Base-by-base conservation (phyloP, 2,888 invertebrate genomes). In the Pyrochroa serraticornis region DNA sequence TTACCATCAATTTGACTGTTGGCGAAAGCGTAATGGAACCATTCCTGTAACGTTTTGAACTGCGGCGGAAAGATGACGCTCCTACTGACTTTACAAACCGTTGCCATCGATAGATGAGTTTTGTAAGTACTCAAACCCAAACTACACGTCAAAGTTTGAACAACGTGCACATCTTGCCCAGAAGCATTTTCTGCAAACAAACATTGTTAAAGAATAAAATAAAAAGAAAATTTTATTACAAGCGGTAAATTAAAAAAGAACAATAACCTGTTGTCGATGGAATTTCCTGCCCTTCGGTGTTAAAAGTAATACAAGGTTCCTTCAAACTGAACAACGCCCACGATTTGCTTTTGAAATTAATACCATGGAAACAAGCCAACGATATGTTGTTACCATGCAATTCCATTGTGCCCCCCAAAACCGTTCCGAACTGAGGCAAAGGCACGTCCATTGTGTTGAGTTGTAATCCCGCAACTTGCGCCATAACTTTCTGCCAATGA, bases 21-120 rank as follows among this genome's bases (percentile, higher is more conserved):
- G 12, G 94, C 91, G 81, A 97, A 97, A 0, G 97, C 94, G 79
- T 97, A 97, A 71, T 92, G 90, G 82, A 97, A 97, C 97, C 97
- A 97, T 80, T 97, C 97, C 72, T 91, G 90, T 36, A 97, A 84
- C 34, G 92, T 92, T 79, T 95, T 92, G 80, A 96, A 96, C 81
- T 96, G 96, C 31, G 96, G 97, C 62, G 96, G 96, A 81, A 97
- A 96, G 60, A 95, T 87, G 60, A 95, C 89, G 66, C 92, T 94
- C 45, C 97, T 84, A 47, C 95, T 92, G 72, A 97, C 90, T 75
- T 94, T 89, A 75, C 95, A 95, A 50, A 97, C 95, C 7, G 94
- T 95, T 13, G 93, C 97, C 93, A 95, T 94, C 49, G 93, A 93
- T 76, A 91, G 89, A 80, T 93, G 93, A 50, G 84, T 84, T 66